Evolutionary conservation across 1,140 invertebrate species (phyloP).

Genomic region (Rhopalosiphum maidis): DNA sequence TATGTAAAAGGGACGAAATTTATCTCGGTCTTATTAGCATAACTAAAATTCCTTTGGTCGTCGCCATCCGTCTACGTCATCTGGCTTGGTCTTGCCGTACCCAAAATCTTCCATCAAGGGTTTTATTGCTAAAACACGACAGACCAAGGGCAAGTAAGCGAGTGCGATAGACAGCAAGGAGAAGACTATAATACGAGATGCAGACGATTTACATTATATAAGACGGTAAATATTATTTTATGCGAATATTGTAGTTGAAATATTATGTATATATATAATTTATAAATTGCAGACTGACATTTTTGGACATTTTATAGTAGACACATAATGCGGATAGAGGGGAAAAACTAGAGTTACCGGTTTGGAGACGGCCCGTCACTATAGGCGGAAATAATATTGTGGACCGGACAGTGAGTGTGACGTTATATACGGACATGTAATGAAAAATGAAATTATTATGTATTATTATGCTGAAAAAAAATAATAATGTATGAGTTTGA

Average conservation of each 20-base stretch:
- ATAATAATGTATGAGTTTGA: not conserved
- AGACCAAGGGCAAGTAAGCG: no score
- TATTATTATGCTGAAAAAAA: not conserved
- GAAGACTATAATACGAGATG: not conserved
- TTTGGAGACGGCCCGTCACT: not conserved
- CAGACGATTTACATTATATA: slow-evolving; percentile 47
- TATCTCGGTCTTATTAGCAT: slow-evolving; percentile 48
- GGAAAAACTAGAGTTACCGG: slow-evolving; percentile 21
- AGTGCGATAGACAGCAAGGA: no score
- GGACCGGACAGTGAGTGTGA: slow-evolving; percentile 9
- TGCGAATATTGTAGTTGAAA: not conserved
- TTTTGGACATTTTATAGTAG: slow-evolving; percentile 21
- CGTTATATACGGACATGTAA: not conserved
- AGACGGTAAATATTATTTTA: slow-evolving; percentile 54
- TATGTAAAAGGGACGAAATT: slow-evolving; percentile 54
- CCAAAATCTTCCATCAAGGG: not conserved
- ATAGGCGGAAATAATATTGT: slow-evolving; percentile 31
- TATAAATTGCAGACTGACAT: slow-evolving; percentile 23
- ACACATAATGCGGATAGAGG: not conserved
- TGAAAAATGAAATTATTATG: slow-evolving; percentile 50
- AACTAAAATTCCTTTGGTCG: slow-evolving; percentile 55
- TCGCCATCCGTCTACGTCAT: slow-evolving; percentile 50
- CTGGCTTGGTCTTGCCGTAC: not conserved
- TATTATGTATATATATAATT: not conserved
- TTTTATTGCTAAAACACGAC: not conserved